Conservation (phyloP, 2,113 vertebrate species). For the Lota lota region DNA sequence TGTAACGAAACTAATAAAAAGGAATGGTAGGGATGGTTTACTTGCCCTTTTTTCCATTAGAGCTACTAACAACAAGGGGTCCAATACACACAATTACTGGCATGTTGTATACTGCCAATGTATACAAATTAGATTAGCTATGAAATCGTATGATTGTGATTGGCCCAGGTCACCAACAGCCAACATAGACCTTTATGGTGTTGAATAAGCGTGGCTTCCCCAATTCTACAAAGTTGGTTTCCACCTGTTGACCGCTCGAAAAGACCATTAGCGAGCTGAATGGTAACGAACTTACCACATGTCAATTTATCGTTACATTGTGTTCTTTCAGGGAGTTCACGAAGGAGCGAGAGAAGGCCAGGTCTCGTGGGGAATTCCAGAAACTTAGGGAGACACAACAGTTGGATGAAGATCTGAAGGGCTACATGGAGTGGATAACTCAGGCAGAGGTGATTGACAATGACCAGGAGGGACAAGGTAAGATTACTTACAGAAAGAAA, state of each 20-base stretch:
- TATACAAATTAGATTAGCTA: too few relatives aligned
- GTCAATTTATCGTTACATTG: background rate
- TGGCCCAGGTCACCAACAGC: too few relatives aligned
- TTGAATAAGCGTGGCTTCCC: background rate
- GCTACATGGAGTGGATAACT: slow-evolving; percentile 96
- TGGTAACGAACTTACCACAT: background rate
- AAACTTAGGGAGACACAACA: slow-evolving; percentile 89
- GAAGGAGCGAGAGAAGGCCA: slow-evolving; percentile 92
- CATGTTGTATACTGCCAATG: too few relatives aligned
- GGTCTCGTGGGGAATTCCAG: slow-evolving; percentile 88
- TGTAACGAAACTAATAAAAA: too few relatives aligned
- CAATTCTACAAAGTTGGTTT: too few relatives aligned
- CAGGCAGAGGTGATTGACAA: slow-evolving; percentile 91
- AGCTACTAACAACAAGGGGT: too few relatives aligned
- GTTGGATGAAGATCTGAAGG: slow-evolving; percentile 89
- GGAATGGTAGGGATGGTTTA: too few relatives aligned
- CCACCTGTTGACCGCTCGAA: background rate
- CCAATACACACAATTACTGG: too few relatives aligned
- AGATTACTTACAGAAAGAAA: background rate
- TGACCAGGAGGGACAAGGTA: slow-evolving; percentile 82
- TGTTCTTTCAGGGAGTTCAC: slow-evolving; percentile 81
- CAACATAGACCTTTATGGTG: too few relatives aligned
- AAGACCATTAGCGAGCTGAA: background rate
- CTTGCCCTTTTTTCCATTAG: too few relatives aligned
- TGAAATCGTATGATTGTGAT: too few relatives aligned